Conservation (phyloP, 2,797 vertebrate species). For the Anas flavirostris region DNA sequence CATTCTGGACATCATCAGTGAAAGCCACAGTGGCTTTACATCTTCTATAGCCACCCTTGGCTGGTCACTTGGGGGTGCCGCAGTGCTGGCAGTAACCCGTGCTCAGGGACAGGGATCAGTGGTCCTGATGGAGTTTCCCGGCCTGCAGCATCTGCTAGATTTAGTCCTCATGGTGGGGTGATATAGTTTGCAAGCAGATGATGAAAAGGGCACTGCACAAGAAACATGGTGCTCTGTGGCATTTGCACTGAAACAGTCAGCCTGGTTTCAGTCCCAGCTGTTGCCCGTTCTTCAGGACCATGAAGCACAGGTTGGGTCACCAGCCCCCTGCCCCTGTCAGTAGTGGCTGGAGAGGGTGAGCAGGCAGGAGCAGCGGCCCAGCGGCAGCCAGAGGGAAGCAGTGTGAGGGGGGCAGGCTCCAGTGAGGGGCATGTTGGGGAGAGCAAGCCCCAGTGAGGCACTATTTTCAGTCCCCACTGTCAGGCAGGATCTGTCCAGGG, state of each 20-base stretch:
- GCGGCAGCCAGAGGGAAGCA: fast-evolving
- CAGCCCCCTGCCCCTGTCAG: not conserved
- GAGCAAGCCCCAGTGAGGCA: not conserved
- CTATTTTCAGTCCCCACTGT: not conserved
- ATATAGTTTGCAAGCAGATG: not conserved
- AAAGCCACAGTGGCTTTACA: not conserved
- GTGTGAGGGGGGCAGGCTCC: not conserved
- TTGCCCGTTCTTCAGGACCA: not conserved
- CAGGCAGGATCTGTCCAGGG: constrained; percentile 4
- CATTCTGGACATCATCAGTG: not conserved
- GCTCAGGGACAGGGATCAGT: not conserved
- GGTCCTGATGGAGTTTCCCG: not conserved
- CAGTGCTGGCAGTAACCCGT: not conserved
- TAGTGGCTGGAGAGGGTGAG: not conserved
- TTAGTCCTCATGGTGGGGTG: not conserved
- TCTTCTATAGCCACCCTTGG: no score
- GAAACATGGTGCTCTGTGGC: not conserved
- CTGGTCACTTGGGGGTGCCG: not conserved
- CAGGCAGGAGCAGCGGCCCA: not conserved
- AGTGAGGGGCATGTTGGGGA: fast-evolving
- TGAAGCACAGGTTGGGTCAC: not conserved
- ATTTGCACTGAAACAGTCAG: not conserved
- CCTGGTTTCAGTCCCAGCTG: not conserved
- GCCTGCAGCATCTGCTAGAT: not conserved
- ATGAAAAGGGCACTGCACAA: not conserved